Conservation (phyloP, 1,140 invertebrate genomes). For the Cardiocondyla obscurior region DNA sequence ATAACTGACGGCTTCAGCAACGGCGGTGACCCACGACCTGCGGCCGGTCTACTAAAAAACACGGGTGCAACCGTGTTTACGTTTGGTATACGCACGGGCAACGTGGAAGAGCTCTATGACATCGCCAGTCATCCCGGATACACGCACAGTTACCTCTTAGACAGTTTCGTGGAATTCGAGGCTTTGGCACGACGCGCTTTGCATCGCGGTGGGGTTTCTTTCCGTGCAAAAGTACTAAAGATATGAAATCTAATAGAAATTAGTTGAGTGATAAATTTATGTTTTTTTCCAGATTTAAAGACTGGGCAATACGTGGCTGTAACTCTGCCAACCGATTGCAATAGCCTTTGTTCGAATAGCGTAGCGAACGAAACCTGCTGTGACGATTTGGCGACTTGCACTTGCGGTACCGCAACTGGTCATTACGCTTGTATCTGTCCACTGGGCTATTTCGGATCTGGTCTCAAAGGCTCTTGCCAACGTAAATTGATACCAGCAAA, state of each 20-base stretch:
- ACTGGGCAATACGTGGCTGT: conserved; percentile 85
- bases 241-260: neutral
- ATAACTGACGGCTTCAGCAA: conserved; percentile 91
- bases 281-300: conserved; percentile 85
- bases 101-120: conserved; percentile 87
- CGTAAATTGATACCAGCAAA: conserved; percentile 82
- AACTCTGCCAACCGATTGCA: conserved; percentile 83
- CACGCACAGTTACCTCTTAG: conserved; percentile 88
- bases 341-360: conserved; percentile 83
- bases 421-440: conserved; percentile 88
- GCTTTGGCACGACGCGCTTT: conserved; percentile 88
- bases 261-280: neutral
- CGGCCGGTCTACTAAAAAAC: conserved; percentile 84
- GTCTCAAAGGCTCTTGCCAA: conserved; percentile 86
- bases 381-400: conserved; percentile 86
- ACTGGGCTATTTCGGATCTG: conserved; percentile 88
- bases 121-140: conserved; percentile 87
- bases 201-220: conserved; percentile 85
- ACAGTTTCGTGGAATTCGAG: conserved; percentile 90
- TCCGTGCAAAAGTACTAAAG: neutral
- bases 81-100: conserved; percentile 89
- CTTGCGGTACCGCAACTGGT: conserved; percentile 88
- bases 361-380: conserved; percentile 83
- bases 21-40: conserved; percentile 87
- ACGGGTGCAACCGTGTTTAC: conserved; percentile 87